Conservation (phyloP, 1,140 invertebrate species). For the Agraylea sexmaculata region DNA sequence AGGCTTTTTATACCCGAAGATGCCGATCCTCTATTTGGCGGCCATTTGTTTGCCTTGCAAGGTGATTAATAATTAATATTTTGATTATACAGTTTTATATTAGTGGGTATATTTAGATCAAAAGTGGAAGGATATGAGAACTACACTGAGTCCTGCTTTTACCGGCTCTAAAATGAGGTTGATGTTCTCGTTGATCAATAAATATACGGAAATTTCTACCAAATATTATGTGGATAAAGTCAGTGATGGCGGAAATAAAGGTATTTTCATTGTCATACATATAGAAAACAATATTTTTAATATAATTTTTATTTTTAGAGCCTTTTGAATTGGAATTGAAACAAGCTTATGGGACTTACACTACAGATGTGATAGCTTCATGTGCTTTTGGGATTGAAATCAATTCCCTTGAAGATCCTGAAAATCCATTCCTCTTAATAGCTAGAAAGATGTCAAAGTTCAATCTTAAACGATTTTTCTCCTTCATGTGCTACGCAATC, state of each 20-base stretch:
- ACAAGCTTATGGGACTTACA: constrained; percentile 31
- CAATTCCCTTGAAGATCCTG: constrained; percentile 23
- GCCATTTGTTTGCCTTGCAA: constrained; percentile 9
- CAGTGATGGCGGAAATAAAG: background rate
- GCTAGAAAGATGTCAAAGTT: background rate
- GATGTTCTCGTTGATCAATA: background rate
- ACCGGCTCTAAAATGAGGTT: too few species aligned
- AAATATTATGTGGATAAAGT: background rate
- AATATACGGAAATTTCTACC: background rate
- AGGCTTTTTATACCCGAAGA: constrained; percentile 8
- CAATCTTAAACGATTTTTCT: too few species aligned
- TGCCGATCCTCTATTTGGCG: constrained; percentile 23
- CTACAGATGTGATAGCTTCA: constrained; percentile 39
- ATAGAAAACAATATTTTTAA: background rate
- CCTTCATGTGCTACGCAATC: too few species aligned
- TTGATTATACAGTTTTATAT: background rate
- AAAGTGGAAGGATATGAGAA: too few species aligned
- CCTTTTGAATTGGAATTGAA: constrained; percentile 30
- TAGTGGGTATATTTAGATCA: too few species aligned
- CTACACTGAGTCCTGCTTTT: too few species aligned
- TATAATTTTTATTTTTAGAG: background rate
- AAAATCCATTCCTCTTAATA: background rate
- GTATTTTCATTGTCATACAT: background rate
- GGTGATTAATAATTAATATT: constrained; percentile 9
- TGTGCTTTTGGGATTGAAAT: constrained; percentile 38